Percentiles rank a stretch among this genome's conserved stretches.
These are phyloP conservation scores for Platichthys stellatus DNA, from an alignment of 2,113 vertebrate species.

Conservation along the genomic window DNA sequence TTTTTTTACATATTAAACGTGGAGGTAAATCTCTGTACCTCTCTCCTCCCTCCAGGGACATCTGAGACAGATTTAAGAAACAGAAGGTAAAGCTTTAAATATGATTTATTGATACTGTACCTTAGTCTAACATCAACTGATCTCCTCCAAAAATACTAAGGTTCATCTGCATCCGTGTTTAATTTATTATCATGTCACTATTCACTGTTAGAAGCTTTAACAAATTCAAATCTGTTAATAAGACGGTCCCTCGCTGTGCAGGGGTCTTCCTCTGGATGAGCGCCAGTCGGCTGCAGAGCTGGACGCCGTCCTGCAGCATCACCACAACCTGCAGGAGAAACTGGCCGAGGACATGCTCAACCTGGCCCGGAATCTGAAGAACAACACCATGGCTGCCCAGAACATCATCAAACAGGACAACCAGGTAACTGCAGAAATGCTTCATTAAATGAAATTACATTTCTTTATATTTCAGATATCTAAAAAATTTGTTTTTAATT, in stretches of 20 bases:
- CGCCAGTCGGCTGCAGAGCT: conserved; percentile 90
- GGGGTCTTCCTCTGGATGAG: conserved; percentile 84
- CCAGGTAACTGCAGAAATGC: conserved; percentile 82
- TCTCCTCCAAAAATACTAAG: background rate
- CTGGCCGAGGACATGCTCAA: conserved; percentile 97
- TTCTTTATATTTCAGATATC: too few species aligned
- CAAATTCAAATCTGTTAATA: background rate
- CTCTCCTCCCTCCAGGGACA: conserved; percentile 61
- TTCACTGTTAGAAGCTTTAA: background rate
- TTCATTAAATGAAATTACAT: too few species aligned
- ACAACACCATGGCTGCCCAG: conserved; percentile 93
- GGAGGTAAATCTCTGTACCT: background rate
- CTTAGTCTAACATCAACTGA: too few species aligned
- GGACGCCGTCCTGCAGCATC: conserved; percentile 91
- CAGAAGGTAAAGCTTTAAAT: conserved; percentile 80
- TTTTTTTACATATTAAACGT: background rate
- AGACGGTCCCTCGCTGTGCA: conserved; percentile 13
- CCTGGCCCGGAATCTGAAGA: conserved; percentile 94
- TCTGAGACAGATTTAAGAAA: conserved; percentile 83
- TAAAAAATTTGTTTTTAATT: too few species aligned
- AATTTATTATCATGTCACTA: background rate
- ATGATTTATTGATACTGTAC: background rate
- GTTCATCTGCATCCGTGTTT: background rate
- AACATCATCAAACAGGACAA: conserved; percentile 98
- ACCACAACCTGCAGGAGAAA: conserved; percentile 95